Evolutionary conservation across 2,797 vertebrate genomes (phyloP).

Genomic region (Gambusia yucatana): DNA sequence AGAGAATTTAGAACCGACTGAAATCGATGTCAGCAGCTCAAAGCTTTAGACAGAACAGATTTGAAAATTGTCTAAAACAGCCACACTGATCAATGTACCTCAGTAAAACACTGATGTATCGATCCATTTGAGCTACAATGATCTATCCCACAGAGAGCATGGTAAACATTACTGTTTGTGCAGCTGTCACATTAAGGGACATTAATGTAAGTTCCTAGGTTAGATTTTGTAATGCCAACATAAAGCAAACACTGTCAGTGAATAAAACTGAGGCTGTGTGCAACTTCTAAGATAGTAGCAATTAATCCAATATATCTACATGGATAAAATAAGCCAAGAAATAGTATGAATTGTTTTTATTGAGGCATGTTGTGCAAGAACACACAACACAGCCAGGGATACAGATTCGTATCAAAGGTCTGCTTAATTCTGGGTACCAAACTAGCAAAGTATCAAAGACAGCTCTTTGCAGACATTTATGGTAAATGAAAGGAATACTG

Average conservation of each 20-base stretch:
- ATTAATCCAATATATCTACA: neutral
- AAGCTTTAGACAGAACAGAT: neutral
- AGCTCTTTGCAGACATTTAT: neutral
- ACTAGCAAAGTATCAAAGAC: neutral
- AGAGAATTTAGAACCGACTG: neutral
- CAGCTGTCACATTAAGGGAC: neutral
- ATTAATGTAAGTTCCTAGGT: neutral
- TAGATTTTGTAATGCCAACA: neutral
- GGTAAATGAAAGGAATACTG: neutral
- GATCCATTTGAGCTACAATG: neutral
- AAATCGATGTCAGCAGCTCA: neutral
- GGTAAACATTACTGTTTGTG: neutral
- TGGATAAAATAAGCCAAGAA: neutral
- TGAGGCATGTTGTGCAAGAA: neutral
- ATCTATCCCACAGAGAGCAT: neutral
- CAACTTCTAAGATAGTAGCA: neutral
- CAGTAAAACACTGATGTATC: neutral
- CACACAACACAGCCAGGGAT: neutral
- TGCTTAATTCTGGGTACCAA: neutral
- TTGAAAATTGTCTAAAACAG: neutral
- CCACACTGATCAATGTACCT: neutral
- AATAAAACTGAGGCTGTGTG: neutral
- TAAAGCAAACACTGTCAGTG: neutral
- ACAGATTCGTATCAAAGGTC: neutral
- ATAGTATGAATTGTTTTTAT: neutral